A percentile compares a stretch with the other conserved stretches of the same genome.
These are phyloP conservation scores for Drosophila truncata DNA, from an alignment of 1,140 invertebrate genomes.

Conservation along the genomic window DNA sequence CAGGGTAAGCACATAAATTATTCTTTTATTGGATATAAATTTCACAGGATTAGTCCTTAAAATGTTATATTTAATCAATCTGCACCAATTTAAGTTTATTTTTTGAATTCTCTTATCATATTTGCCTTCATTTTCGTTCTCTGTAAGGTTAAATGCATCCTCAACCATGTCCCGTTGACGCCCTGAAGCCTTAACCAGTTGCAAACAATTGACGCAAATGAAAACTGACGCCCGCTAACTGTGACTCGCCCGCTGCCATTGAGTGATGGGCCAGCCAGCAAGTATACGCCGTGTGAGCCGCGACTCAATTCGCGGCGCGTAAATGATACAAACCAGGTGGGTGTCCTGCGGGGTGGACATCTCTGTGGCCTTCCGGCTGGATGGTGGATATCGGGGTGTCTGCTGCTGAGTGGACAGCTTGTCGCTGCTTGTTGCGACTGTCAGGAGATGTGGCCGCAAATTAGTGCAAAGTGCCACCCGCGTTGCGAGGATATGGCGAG, in stretches of 20 bases:
- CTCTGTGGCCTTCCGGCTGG: neutral
- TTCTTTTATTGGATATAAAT: neutral
- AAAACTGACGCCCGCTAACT: slow-evolving; percentile 67
- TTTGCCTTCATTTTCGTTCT: too few relatives aligned
- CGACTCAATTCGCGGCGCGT: slow-evolving; percentile 52
- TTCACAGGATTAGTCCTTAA: neutral
- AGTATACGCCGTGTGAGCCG: slow-evolving; percentile 52
- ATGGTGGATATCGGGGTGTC: neutral
- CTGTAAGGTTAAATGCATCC: too few relatives aligned
- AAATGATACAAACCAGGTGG: slow-evolving; percentile 56
- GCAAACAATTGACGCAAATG: slow-evolving; percentile 75
- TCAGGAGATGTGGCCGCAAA: slow-evolving; percentile 67
- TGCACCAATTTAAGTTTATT: too few relatives aligned
- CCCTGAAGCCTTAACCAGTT: slow-evolving; percentile 47
- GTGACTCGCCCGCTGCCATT: slow-evolving; percentile 38
- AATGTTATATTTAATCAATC: neutral
- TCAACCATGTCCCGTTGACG: neutral
- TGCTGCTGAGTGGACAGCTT: slow-evolving; percentile 56
- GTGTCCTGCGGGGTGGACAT: slow-evolving; percentile 6
- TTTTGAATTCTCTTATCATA: too few relatives aligned
- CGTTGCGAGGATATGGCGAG: slow-evolving; percentile 33
- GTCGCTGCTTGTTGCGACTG: slow-evolving; percentile 58
- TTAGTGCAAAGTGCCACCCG: slow-evolving; percentile 77
- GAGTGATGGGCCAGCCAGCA: slow-evolving; percentile 64
- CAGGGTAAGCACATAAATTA: too few relatives aligned